phyloP scores from a whole-genome alignment of 2,888 invertebrate genomes.

The Prosapia bicincta region DNA sequence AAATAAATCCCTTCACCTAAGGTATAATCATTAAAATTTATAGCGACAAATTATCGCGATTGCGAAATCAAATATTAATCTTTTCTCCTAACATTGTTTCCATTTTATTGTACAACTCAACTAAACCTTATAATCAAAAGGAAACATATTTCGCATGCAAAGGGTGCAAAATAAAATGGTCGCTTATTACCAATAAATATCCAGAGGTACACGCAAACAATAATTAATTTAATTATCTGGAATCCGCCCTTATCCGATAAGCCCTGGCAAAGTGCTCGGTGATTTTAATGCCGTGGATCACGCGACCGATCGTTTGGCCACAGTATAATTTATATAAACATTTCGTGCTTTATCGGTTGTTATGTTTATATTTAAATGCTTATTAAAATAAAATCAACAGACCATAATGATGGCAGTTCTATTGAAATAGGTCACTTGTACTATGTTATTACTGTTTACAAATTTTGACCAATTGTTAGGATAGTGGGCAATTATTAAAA shows the following conservation, averaged over 20 bases:
- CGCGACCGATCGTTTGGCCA: slow-evolving; percentile 1
- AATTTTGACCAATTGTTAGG: too few species aligned
- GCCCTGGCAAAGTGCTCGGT: slow-evolving; percentile 17
- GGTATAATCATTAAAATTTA: neutral
- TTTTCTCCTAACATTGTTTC: neutral
- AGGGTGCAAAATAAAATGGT: slow-evolving; percentile 23
- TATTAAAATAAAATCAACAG: neutral
- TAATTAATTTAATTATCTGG: slow-evolving; percentile 32
- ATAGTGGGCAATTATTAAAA: too few species aligned
- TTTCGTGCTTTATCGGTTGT: neutral
- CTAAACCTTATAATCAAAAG: neutral
- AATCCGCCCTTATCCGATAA: slow-evolving; percentile 23
- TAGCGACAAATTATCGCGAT: neutral
- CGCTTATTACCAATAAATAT: slow-evolving; percentile 28
- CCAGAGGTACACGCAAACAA: slow-evolving; percentile 24
- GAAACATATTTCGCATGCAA: neutral
- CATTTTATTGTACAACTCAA: neutral
- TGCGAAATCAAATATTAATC: neutral
- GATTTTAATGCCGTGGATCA: slow-evolving; percentile 11
- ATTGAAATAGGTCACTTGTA: neutral
- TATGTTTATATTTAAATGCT: neutral
- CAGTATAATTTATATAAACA: neutral
- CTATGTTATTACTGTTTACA: neutral
- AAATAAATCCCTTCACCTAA: neutral
- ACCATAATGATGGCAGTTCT: neutral